phyloP scores from a whole-genome alignment of 2,888 invertebrate species.

The Onthophagus sagittarius region DNA sequence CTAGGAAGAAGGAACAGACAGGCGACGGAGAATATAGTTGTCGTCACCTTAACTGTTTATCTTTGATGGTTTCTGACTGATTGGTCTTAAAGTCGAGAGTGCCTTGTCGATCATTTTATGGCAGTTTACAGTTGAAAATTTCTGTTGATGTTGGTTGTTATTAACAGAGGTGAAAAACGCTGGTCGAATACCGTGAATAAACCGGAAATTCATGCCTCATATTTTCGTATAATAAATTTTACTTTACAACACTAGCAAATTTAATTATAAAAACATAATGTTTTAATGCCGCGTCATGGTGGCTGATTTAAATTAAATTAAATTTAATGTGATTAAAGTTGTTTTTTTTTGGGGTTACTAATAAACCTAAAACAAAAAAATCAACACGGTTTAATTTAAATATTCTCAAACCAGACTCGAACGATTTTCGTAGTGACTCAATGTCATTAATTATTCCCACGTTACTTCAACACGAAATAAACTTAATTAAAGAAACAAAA shows the following conservation, averaged over 20 bases:
- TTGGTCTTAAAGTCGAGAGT: background rate
- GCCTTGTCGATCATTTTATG: background rate
- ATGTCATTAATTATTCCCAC: no score
- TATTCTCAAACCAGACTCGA: no score
- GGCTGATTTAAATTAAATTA: background rate
- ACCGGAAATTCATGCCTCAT: background rate
- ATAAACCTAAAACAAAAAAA: background rate
- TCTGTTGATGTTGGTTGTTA: no score
- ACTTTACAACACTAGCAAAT: background rate
- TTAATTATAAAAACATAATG: background rate
- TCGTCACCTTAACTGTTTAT: background rate
- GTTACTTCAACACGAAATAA: no score
- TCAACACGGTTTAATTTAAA: background rate
- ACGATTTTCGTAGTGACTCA: no score
- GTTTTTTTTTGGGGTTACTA: background rate
- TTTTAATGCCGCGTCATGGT: background rate
- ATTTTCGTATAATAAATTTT: background rate
- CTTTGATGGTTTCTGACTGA: background rate
- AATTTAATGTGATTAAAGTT: background rate
- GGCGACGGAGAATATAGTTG: background rate
- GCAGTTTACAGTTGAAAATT: no score
- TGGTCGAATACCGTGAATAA: background rate
- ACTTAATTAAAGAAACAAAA: no score
- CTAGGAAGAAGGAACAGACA: background rate
- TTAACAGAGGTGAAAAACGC: no score